Evolutionary conservation across 2,888 invertebrate species (phyloP).

Genomic region (Dromius quadrimaculatus): DNA sequence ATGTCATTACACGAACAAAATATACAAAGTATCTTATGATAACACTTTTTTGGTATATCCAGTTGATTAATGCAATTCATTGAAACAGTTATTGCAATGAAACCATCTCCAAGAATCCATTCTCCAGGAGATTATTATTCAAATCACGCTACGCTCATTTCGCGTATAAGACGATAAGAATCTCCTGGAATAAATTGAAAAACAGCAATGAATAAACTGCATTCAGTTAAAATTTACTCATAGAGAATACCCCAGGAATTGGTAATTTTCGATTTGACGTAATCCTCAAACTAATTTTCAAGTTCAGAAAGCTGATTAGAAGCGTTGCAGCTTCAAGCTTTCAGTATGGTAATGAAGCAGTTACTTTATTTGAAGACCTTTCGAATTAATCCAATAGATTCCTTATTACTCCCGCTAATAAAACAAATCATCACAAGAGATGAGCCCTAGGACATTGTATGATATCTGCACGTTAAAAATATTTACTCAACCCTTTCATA

Average conservation of each 20-base stretch:
- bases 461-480: no score
- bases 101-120: constrained; percentile 1
- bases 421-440: no score
- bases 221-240: not conserved
- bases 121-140: constrained; percentile 18
- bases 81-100: not conserved
- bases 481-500: no score
- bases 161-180: constrained; percentile 1
- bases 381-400: no score
- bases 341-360: constrained; percentile 22
- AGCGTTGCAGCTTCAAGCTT: not conserved
- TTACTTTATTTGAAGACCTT: no score
- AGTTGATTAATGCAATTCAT: no score
- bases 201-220: constrained; percentile 13
- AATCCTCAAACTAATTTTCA: constrained; percentile 16
- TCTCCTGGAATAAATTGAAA: constrained; percentile 26
- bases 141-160: constrained; percentile 5
- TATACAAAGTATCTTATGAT: no score
- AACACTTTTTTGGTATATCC: no score
- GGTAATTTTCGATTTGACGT: constrained; percentile 13
- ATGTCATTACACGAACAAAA: no score
- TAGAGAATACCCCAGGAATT: not conserved
- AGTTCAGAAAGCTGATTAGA: constrained; percentile 18
- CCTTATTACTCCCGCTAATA: no score
- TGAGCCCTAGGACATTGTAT: no score